Evolutionary conservation across 2,888 invertebrate species (phyloP), one percentile per base, ranked within the genome.

Genomic region (Drosophila fungiperda): DNA sequence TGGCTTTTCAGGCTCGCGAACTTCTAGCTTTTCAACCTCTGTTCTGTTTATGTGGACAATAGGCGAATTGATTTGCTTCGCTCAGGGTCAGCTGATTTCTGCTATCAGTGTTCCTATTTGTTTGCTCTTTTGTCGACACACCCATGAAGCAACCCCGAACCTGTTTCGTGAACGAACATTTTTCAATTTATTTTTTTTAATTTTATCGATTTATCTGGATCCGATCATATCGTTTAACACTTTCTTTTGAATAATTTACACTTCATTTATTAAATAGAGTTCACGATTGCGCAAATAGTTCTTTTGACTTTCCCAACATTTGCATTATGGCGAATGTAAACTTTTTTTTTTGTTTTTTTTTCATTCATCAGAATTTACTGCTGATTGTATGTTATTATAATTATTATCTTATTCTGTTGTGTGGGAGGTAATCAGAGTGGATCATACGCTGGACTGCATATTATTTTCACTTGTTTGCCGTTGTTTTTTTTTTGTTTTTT

Each of bases 391-490:
- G 3, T 20, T 40, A 42, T 26, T 32, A 12, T 29, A 33, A 20
- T 29, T 12, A 17, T 38, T 29, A 23, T n/a, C 7, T 40, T 15
- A 40, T 29, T 29, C 29, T 20, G 15, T 20, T n/a, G 26, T 35
- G 65, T 50, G 49, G 48, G 36, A 15, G 63, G 36, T 29, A 20
- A 58, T 50, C 2, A 29, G 9, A 54, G 4, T 9, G 26, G 20
- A 50, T 64, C 23, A 20, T 48, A 65, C 66, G 35, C 38, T 49
- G 3, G 15, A 66, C 53, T 66, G 45, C 67, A 52, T 33, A 15
- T 23, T 7, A 54, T 48, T 32, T 58, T 20, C 26, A 36, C 35
- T 40, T 64, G 45, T 53, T 71, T 64, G 45, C 48, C 29, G 35
- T 11, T 50, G 20, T 11, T 29, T 32, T 29, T 45, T 38, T 26